Base-by-base conservation (phyloP, 2,888 invertebrate genomes). In the Andrena dorsata region DNA sequence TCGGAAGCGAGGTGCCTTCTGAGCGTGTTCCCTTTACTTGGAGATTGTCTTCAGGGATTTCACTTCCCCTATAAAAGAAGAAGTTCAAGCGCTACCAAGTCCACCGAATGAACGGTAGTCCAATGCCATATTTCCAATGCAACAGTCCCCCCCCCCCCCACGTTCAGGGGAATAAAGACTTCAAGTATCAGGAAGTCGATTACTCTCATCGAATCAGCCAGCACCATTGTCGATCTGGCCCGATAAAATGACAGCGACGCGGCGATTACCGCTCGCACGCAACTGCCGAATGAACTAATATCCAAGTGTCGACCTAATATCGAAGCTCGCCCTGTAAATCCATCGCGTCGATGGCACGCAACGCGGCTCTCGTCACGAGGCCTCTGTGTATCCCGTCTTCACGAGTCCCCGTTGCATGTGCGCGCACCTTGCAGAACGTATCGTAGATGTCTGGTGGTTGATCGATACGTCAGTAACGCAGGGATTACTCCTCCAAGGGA, bases 401-500 rank as follows among this genome's bases (percentile, higher is more conserved):
- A 61, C 56, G 63, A 47, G 53, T 28, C 51, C 26, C 26, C 61
- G 68, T 81, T 70, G 75, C 70, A 75, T 60, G 81, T 28, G 51
- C 51, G 77, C 28, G 51, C 61, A 35, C 47, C 61, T 68, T 7
- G 58, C 82, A 69, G 63, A 78, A 86, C 86, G 84, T 86, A 76
- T 84, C 80, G 74, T 75, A 69, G 87, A 84, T 86, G 84, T 86
- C 84, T 76, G 81, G 81, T 81, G 75, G 75, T 86, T 82, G 86
- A 87, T 86, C 86, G 87, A 86, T 86, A 86, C 87, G 86, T 86
- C 77, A 86, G 78, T 79, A 84, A 77, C 84, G 70, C 60, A 69
- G 30, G 72, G 85, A 85, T 80, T 84, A 83, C 76, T 86, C 76
- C 80, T 80, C 70, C 75, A 53, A 51, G 82, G 69, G 81, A 74